Base-by-base conservation (phyloP, 2,888 invertebrate species). In the Cerastis leucographa region DNA sequence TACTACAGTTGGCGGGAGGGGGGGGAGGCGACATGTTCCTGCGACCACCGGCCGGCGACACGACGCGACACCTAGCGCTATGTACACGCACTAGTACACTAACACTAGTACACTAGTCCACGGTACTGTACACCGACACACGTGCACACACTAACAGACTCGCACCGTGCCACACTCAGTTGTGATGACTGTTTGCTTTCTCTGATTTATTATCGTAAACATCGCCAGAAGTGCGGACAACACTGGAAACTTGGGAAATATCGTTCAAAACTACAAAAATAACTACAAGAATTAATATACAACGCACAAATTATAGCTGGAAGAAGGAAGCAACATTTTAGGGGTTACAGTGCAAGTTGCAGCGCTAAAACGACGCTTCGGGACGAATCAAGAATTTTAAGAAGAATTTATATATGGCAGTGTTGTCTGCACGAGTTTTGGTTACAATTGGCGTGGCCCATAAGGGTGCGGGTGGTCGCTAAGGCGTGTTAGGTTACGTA, bases 141-240 rank as follows among this genome's bases (percentile, higher is more conserved):
- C 86, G 94, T 93, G 92, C 94, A 92, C 90, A 89, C 91, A 90
- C 90, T 90, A 89, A 92, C 90, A 90, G 88, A 90, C 84, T 84
- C 91, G 94, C 95, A 94, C 94, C 92, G 95, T 95, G 95, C 94
- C 95, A 95, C 95, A 94, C 94, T 91, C 92, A 95, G 94, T 95
- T 96, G 96, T 96, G 96, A 96, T 96, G 96, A 95, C 92, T 91
- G 92, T 94, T 95, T 94, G 94, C 94, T 94, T 94, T 89, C 90
- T 94, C 93, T 93, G 89, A 91, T 94, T 94, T 93, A 94, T 94
- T 94, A 94, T 93, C 93, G 91, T 90, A 90, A 81, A 82, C 65
- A 84, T 84, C 85, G 86, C 81, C 86, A 82, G 85, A 77, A 93
- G 91, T 91, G 93, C 89, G 93, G 95, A 95, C 95, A 95, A 95